Evolutionary conservation across 2,888 invertebrate species (phyloP).

Genomic region (Hypena proboscidalis): DNA sequence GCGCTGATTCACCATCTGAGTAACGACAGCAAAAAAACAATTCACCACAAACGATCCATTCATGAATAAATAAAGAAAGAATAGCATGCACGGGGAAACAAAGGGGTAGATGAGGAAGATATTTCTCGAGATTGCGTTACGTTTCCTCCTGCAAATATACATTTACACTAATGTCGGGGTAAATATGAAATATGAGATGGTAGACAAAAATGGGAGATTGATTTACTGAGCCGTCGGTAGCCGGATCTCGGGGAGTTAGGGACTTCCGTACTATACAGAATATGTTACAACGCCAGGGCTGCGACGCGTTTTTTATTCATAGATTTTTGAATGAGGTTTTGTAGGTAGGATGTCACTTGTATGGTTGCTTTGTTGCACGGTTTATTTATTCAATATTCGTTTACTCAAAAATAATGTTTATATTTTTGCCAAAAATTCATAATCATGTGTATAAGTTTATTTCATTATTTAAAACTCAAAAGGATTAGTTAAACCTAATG

Average conservation of each 20-base stretch:
- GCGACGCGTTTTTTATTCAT: constrained; percentile 5
- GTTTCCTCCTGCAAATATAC: constrained; percentile 52
- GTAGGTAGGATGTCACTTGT: too few species aligned
- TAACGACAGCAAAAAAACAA: constrained; percentile 44
- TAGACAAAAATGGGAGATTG: constrained; percentile 63
- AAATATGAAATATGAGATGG: constrained; percentile 65
- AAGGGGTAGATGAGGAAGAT: constrained; percentile 37
- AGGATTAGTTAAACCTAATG: too few species aligned
- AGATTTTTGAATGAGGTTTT: not conserved
- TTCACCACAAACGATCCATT: constrained; percentile 37
- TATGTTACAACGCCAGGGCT: constrained; percentile 36
- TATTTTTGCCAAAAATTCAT: too few species aligned
- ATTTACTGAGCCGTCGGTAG: constrained; percentile 61
- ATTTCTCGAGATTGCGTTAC: constrained; percentile 52
- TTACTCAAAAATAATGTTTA: too few species aligned
- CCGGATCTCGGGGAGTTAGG: constrained; percentile 54
- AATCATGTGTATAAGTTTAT: too few species aligned
- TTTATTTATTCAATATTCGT: too few species aligned
- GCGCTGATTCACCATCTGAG: constrained; percentile 20
- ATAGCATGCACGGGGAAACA: constrained; percentile 39
- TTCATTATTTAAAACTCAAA: too few species aligned
- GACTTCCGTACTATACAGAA: constrained; percentile 40
- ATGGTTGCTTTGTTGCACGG: too few species aligned
- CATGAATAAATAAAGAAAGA: constrained; percentile 47
- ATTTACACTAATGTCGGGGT: constrained; percentile 62